phyloP scores from a whole-genome alignment of 2,797 vertebrate genomes.

The Anas bernieri region DNA sequence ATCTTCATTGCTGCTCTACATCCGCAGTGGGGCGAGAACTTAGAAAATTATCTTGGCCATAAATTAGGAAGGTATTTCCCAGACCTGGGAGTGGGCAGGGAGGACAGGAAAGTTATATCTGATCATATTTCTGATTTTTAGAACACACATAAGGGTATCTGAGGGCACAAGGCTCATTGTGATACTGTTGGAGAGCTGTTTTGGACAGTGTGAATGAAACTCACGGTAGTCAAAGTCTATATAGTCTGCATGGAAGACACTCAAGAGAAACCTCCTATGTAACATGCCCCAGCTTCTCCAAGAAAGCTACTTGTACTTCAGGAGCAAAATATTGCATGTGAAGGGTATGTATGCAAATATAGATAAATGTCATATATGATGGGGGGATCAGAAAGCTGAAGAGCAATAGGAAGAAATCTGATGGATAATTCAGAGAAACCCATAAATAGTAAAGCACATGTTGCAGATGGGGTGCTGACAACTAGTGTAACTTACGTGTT shows the following conservation, averaged over 20 bases:
- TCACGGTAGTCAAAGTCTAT: background rate
- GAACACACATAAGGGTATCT: background rate
- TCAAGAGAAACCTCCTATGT: background rate
- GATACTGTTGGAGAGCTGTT: background rate
- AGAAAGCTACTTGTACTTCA: background rate
- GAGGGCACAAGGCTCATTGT: fast-evolving
- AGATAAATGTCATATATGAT: too few species aligned
- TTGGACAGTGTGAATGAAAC: background rate
- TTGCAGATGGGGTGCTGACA: background rate
- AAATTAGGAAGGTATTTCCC: background rate
- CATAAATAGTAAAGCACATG: background rate
- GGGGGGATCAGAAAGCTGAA: background rate
- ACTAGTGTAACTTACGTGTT: fast-evolving
- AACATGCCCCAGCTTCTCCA: background rate
- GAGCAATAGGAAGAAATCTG: background rate
- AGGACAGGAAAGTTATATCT: background rate
- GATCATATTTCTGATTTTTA: background rate
- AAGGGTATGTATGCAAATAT: background rate
- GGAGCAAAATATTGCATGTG: fast-evolving
- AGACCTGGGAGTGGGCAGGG: fast-evolving
- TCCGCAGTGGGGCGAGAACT: background rate
- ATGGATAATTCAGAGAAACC: background rate
- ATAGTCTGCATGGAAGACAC: background rate
- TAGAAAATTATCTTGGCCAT: background rate
- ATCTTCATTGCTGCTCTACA: background rate